Base-by-base conservation (phyloP, 1,140 invertebrate species). In the Scaptomyza pallida region DNA sequence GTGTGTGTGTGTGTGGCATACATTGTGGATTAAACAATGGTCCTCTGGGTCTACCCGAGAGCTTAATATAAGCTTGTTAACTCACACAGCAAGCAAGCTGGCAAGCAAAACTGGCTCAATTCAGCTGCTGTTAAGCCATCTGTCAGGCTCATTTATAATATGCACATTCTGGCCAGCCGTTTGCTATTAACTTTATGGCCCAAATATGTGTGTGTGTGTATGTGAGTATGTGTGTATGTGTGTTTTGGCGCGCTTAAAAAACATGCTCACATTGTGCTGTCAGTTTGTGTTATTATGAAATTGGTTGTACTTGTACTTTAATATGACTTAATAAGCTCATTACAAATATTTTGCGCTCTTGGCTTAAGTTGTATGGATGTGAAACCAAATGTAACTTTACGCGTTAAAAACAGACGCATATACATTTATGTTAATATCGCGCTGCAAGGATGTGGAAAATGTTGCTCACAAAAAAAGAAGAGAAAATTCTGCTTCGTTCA, bases 281-380 rank as follows among this genome's bases (percentile, higher is more conserved):
- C 81, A 79, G 75, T 73, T 86, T 63, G 65, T 81, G 70, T 88
- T 88, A 80, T 63, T 82, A 82, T 86, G 61, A 86, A 88, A 88
- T 88, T 88, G 78, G 78, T 76, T 88, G 82, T 88, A 89, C 83
- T 82, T 83, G 63, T 78, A 70, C 78, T 88, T 86, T 88, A 82
- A 89, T 88, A 82, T 89, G 82, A 82, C 83, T 88, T 82, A 89
- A 88, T 82, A 74, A 63, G 60, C 72, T 71, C 72, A 74, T 74
- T 71, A 71, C 59, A 74, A 70, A 71, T 70, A 62, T 72, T 67
- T 72, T 65, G 45, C 48, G 47, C 35, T 30, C 26, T 35, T 30
- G 47, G 6, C 45, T 26, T 26, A 51, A 48, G 2, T 16, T 70
- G n/a, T 40, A n/a, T 48, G 15, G 16, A 26, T 50, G 43, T 30